A percentile compares a stretch with the other conserved stretches of the same genome.
Evolutionary conservation across 2,113 vertebrate species (phyloP).

Genomic region (Lathamus discolor): DNA sequence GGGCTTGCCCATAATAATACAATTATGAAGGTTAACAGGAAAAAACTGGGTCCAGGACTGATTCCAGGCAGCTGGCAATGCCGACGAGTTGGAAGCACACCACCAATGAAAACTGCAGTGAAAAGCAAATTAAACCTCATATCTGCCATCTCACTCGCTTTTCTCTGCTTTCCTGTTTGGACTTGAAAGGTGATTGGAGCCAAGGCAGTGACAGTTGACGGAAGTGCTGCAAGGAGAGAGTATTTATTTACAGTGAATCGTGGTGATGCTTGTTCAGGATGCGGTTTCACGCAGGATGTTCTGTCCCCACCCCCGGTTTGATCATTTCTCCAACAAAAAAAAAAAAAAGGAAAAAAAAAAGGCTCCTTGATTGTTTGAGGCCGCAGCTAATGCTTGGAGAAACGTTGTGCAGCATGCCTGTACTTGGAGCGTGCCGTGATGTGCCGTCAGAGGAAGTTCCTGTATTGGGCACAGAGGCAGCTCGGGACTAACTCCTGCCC

Average conservation of each 20-base stretch:
- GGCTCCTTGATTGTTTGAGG: conserved; percentile 75
- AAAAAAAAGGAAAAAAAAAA: conserved; percentile 55
- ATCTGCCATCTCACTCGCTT: conserved; percentile 92
- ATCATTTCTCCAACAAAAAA: conserved; percentile 77
- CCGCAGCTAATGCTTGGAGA: conserved; percentile 68
- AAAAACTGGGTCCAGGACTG: conserved; percentile 84
- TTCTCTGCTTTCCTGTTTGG: conserved; percentile 98
- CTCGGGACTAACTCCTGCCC: conserved; percentile 62
- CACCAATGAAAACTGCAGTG: conserved; percentile 86
- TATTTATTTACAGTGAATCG: conserved; percentile 99
- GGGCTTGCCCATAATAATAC: conserved; percentile 82
- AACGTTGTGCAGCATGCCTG: conserved; percentile 77
- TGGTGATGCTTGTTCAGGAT: conserved; percentile 96
- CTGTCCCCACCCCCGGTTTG: conserved; percentile 82
- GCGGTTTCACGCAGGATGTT: conserved; percentile 99
- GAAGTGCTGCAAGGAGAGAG: conserved; percentile 90
- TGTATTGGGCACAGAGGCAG: conserved; percentile 68
- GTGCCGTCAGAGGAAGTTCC: conserved; percentile 75
- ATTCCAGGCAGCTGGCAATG: conserved; percentile 86
- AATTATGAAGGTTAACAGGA: conserved; percentile 94
- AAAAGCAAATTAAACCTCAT: conserved; percentile 95
- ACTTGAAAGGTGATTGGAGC: conserved; percentile 97
- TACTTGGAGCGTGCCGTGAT: conserved; percentile 68
- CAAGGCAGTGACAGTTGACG: conserved; percentile 96
- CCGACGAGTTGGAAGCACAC: conserved; percentile 83